Evolutionary conservation across 1,140 invertebrate genomes (phyloP).

Genomic region (Hyphantria cunea): DNA sequence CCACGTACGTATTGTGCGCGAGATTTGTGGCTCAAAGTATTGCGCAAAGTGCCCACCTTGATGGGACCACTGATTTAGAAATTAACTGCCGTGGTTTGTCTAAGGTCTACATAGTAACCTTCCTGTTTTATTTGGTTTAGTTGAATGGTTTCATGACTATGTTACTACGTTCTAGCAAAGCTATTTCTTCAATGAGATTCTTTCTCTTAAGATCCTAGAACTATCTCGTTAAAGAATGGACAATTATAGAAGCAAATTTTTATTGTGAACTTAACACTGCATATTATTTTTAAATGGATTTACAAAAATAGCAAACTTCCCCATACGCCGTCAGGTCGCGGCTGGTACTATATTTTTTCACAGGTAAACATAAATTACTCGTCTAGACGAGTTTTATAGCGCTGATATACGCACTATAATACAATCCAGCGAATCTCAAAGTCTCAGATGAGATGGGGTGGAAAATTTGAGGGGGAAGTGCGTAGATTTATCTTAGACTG

Average conservation of each 20-base stretch:
- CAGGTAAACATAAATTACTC: conserved; percentile 73
- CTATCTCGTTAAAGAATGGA: too few species aligned
- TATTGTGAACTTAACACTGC: too few species aligned
- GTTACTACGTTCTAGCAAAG: too few species aligned
- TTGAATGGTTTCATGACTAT: too few species aligned
- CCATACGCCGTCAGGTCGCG: too few species aligned
- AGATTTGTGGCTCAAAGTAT: conserved; percentile 39
- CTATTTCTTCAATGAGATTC: too few species aligned
- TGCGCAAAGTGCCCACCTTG: conserved; percentile 28
- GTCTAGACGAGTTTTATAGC: conserved; percentile 73
- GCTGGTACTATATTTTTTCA: conserved; percentile 37
- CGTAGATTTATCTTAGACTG: not conserved
- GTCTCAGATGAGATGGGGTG: not conserved
- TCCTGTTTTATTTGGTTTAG: too few species aligned
- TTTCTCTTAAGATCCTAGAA: too few species aligned
- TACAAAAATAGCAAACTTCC: too few species aligned
- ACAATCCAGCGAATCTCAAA: conserved; percentile 25
- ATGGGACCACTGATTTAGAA: conserved; percentile 24
- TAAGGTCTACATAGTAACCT: not conserved
- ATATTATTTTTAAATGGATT: too few species aligned
- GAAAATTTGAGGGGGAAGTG: not conserved
- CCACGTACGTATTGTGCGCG: conserved; percentile 21
- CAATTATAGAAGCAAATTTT: too few species aligned
- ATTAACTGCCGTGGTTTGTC: not conserved
- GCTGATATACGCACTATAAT: conserved; percentile 60